phyloP scores from a whole-genome alignment of 1,140 invertebrate genomes.

The Centruroides sculpturatus region DNA sequence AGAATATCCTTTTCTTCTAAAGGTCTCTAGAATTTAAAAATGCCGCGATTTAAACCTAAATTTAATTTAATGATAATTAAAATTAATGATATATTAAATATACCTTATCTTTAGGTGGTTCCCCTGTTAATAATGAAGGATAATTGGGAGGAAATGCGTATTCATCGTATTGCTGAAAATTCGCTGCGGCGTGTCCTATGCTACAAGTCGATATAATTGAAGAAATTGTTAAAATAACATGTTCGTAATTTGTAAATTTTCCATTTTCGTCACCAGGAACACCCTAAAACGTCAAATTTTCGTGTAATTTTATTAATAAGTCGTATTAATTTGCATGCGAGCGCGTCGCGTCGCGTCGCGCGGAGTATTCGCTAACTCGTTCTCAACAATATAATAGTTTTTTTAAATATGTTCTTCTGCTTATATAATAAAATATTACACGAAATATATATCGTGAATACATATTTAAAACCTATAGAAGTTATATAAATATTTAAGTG shows the following conservation, averaged over 20 bases:
- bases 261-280: constrained; percentile 24
- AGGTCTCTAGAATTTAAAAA: constrained; percentile 1
- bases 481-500: too few relatives aligned
- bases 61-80: neutral
- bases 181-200: constrained; percentile 33
- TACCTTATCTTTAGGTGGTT: constrained; percentile 31
- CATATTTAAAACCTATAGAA: too few relatives aligned
- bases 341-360: neutral
- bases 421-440: too few relatives aligned
- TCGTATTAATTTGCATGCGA: neutral
- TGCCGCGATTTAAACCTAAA: neutral
- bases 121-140: constrained; percentile 28
- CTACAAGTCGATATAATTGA: constrained; percentile 33
- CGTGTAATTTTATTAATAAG: neutral
- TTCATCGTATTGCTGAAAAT: constrained; percentile 32
- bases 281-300: constrained; percentile 15
- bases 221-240: constrained; percentile 29
- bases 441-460: too few relatives aligned
- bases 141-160: constrained; percentile 38
- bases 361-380: neutral
- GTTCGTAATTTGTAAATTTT: constrained; percentile 25
- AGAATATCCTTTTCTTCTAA: constrained; percentile 30
- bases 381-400: neutral
- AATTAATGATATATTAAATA: neutral
- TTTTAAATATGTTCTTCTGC: neutral